Base-by-base conservation (phyloP, 2,888 invertebrate species). In the Odontocolon sp. region DNA sequence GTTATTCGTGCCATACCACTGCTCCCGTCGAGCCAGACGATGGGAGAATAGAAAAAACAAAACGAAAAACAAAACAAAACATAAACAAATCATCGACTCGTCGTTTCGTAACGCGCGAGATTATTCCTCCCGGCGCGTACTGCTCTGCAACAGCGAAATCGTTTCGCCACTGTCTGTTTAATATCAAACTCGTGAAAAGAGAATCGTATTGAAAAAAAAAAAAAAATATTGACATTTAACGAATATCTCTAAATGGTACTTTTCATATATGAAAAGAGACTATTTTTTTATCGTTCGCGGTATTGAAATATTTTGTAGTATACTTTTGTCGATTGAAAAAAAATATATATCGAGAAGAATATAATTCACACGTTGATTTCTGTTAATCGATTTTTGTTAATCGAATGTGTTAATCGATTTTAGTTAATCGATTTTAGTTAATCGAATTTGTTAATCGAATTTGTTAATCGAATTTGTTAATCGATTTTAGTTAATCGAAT, bases 1-100 rank as follows among this genome's bases (percentile, higher is more conserved):
- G 56, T 61, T 77, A 74, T 67, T 71, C 71, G 71, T 78, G 70
- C 67, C 78, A 57, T 64, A 68, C 71, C 71, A 78, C 71, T 74
- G 78, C 78, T 68, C 76, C 42, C 70, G 72, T 75, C 63, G 68
- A 78, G 59, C 66, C 63, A 31, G 18, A 57, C 54, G n/a, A 50
- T 33, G 38, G n/a, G n/a, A n/a, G n/a, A n/a, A n/a, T 26, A n/a
- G 50, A 6, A 28, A 63, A 18, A 26, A 56, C 14, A 8, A 9
- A 40, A 21, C 11, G 3, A 52, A 11, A 18, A 40, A 36, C 52
- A 59, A 8, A 11, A 23, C 52, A 6, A 47, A 11, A 45, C 3
- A n/a, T 11, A 23, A 42, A 40, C 8, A 67, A 36, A 6, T 36
- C 38, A 23, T 21, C 6, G 11, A 11, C 61, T 33, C 45, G 18